phyloP scores from a whole-genome alignment of 2,113 vertebrate genomes.

The Tragelaphus buxtoni region DNA sequence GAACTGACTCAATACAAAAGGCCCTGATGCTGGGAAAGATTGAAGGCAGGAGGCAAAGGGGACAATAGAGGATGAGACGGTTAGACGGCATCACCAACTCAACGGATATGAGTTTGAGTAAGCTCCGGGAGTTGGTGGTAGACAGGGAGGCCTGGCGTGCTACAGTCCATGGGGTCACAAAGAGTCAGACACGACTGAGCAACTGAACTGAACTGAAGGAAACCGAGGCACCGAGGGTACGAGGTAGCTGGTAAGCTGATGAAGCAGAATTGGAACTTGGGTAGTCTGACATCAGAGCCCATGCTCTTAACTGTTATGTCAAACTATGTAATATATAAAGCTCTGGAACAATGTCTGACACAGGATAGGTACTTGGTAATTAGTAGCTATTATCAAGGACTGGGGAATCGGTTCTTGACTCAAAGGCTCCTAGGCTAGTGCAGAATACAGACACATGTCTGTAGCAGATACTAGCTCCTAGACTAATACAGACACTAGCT shows the following conservation, averaged over 20 bases:
- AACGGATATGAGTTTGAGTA: not conserved
- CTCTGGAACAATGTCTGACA: not conserved
- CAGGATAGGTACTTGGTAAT: not conserved
- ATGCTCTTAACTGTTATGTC: not conserved
- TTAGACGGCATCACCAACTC: not conserved
- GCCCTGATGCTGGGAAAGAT: not conserved
- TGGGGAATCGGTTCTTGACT: not conserved
- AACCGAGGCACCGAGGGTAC: not conserved
- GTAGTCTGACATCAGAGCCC: not conserved
- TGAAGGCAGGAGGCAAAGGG: not conserved
- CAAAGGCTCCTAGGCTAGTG: not conserved
- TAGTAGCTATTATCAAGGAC: not conserved
- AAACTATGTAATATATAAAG: not conserved
- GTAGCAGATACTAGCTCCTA: too few species aligned
- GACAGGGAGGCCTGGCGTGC: not conserved
- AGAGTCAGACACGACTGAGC: not conserved
- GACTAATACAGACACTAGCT: too few species aligned
- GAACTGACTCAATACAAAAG: not conserved
- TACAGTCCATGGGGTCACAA: not conserved
- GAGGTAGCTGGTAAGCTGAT: not conserved
- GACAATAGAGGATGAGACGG: too few species aligned
- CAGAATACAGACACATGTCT: not conserved
- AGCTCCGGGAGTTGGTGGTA: not conserved
- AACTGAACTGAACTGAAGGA: not conserved
- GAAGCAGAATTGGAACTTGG: not conserved